Evolutionary conservation across 1,140 invertebrate species (phyloP).

Genomic region (Meloidogyne exigua): DNA sequence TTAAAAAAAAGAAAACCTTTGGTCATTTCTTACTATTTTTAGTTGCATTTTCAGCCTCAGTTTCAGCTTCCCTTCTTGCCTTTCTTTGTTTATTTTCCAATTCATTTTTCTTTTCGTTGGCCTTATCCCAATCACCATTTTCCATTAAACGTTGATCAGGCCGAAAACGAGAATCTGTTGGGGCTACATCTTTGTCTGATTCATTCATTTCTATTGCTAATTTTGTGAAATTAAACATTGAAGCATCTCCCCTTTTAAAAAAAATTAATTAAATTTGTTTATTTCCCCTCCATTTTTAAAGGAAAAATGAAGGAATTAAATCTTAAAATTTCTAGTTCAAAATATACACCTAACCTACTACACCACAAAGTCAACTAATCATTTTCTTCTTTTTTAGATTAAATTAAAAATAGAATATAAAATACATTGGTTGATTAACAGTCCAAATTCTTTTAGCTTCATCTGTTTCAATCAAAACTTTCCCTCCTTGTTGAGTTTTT

Average conservation of each 20-base stretch:
- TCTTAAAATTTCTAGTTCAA: too few relatives aligned
- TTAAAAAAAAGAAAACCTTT: neutral
- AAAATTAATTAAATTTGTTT: too few relatives aligned
- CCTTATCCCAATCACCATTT: conserved; percentile 89
- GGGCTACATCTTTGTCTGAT: conserved; percentile 84
- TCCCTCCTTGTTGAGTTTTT: conserved; percentile 70
- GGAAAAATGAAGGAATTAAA: too few relatives aligned
- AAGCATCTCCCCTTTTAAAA: conserved; percentile 1
- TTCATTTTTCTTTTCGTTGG: conserved; percentile 81
- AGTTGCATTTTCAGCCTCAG: conserved; percentile 57
- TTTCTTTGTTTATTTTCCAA: conserved; percentile 89
- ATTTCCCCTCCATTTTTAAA: too few relatives aligned
- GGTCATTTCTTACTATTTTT: conserved; percentile 21
- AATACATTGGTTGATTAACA: conserved; percentile 74
- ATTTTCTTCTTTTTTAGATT: too few relatives aligned
- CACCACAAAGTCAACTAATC: too few relatives aligned
- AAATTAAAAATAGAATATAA: conserved; percentile 61
- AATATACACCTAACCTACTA: too few relatives aligned
- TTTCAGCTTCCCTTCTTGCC: conserved; percentile 60
- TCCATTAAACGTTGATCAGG: conserved; percentile 98
- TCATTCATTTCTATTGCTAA: conserved; percentile 95
- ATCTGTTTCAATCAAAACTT: conserved; percentile 82
- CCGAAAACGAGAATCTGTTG: conserved; percentile 86
- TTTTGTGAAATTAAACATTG: conserved; percentile 83
- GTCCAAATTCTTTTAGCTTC: conserved; percentile 81